Evolutionary conservation across 2,888 invertebrate genomes (phyloP), one percentile per base, ranked within the genome.

Genomic region (Ischnura elegans): DNA sequence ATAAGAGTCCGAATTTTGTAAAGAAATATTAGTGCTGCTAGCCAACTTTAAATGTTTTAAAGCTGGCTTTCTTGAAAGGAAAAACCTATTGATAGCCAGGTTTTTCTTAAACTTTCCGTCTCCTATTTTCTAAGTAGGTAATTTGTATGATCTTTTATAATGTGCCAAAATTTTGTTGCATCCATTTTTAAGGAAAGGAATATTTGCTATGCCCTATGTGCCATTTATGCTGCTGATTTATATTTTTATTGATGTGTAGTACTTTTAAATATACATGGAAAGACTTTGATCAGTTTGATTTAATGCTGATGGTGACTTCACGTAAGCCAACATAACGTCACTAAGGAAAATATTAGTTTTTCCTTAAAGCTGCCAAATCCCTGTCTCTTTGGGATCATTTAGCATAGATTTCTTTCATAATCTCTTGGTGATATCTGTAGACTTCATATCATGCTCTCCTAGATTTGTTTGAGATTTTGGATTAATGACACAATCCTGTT

Each of bases 121-220:
- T 36, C 36, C 29, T 76, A 36, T 76, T 76, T 36, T 10, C 10
- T 76, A 36, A 36, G 16, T 76, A 25, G 29, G 16, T 76, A 25
- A 76, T 36, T 36, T 36, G 6, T 36, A 16, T 76, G 16, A 76
- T 36, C 76, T 36, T 76, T 76, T 25, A 19, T 36, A n/a, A 10
- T 36, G 36, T 76, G 76, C 76, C 76, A 76, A 76, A 76, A 76
- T 76, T 76, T 76, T 36, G 29, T 76, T 36, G n/a, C 29, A 76
- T 76, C 76, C 0, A 36, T 76, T 76, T 76, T 36, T 76, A 6
- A 76, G 10, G 13, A 76, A 76, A 76, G 16, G 76, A 76, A 36
- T 36, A 76, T 36, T 8, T 36, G 76, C 76, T 36, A 13, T 16
- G 5, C 36, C 29, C 36, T 76, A 36, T 76, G 76, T 76, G 76